Evolutionary conservation across 2,888 invertebrate genomes (phyloP), one percentile per base, ranked within the genome.

Genomic region (Andrena fulva): DNA sequence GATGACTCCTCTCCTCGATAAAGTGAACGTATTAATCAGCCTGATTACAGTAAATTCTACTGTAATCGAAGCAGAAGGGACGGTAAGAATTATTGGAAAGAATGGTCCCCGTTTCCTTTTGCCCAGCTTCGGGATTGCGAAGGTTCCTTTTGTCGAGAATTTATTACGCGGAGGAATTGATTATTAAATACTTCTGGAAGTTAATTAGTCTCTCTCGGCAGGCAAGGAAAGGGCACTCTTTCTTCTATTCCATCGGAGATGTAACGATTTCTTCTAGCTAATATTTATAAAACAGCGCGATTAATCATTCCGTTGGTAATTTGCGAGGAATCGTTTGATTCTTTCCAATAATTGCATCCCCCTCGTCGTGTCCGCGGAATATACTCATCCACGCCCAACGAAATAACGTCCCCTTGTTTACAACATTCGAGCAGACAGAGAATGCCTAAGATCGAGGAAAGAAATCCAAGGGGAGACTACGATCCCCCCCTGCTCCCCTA

Each of bases 401-500:
- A 56, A 56, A 10, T 12, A 24, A 10, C 56, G 4, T 56, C 10
- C 56, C 56, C 56, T 56, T 56, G 24, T 62, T 27, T 12, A 31
- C 52, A 3, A 59, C 12, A 73, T 71, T 75, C 31, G 48, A 75
- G 62, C 75, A 48, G 56, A 20, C 31, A 12, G 6, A 8, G 24
- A 29, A 10, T 24, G 31, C 62, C 50, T 52, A n/a, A 48, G 52
- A 71, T 10, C 42, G 42, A 35, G 64, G 42, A 42, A 59, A n/a
- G 31, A 66, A 80, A 66, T 62, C 27, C 52, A 31, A 20, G 31
- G 16, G 33, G 35, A 56, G 52, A 66, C 78, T 67, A 54, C 62
- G 27, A 71, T 42, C 35, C 71, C 72, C 71, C 59, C 48, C 35
- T 20, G 27, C 31, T 54, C 59, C 56, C 56, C 20, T 69, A 77